Evolutionary conservation across 92 coral and sea anemone species (phyloP).

Genomic region (Phenganax stokvisi): DNA sequence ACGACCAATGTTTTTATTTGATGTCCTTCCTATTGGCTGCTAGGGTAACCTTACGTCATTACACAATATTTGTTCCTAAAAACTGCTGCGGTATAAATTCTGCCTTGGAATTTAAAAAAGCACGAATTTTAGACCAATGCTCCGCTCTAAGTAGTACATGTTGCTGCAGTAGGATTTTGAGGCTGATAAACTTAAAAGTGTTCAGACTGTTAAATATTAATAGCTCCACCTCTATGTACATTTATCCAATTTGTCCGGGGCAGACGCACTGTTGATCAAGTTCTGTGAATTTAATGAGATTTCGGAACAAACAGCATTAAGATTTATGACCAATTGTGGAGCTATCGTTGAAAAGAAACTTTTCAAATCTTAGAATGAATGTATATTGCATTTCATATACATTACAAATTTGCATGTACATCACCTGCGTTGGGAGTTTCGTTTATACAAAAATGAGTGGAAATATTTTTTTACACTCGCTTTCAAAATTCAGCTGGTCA

Average conservation of each 20-base stretch:
- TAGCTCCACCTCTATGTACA: not conserved
- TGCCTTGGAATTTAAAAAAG: not conserved
- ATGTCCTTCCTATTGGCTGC: slow-evolving; percentile 17
- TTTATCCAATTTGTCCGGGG: not conserved
- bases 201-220: not conserved
- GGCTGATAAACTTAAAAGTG: not conserved
- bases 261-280: not conserved
- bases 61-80: not conserved
- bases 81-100: not conserved
- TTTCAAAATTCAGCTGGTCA: too few relatives aligned
- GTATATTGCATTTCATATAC: too few relatives aligned
- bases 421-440: too few relatives aligned
- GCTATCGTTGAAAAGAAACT: not conserved
- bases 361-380: not conserved
- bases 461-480: too few relatives aligned
- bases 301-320: not conserved
- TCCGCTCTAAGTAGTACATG: not conserved
- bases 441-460: too few relatives aligned
- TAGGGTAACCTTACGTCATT: not conserved
- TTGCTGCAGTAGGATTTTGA: not conserved
- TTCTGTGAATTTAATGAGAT: slow-evolving; percentile 4
- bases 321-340: not conserved
- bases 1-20: slow-evolving; percentile 24
- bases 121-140: not conserved
- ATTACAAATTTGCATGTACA: too few relatives aligned